Conservation (phyloP, 1,140 invertebrate species). For the Chymomyza costata region DNA sequence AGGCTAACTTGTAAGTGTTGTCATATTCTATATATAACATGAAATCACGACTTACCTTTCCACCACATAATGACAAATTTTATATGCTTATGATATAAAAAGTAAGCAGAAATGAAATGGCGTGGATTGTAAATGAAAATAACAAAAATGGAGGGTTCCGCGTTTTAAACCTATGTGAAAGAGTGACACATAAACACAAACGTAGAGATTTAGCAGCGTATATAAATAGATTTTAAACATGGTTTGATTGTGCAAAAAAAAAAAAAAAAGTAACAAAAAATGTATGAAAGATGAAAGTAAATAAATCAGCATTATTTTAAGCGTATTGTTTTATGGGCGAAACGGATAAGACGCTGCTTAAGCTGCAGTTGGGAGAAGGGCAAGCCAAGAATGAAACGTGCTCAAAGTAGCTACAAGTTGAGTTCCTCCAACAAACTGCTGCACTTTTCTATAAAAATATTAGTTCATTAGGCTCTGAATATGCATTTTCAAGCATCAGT, state of each 20-base stretch:
- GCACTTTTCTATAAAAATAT: too few species aligned
- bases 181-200: slow-evolving; percentile 7
- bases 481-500: too few species aligned
- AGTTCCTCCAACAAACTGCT: too few species aligned
- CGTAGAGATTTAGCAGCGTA: slow-evolving; percentile 47
- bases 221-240: slow-evolving; percentile 52
- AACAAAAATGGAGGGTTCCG: slow-evolving; percentile 12
- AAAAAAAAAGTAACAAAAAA: slow-evolving; percentile 48
- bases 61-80: slow-evolving; percentile 40
- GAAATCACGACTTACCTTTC: too few species aligned
- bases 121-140: slow-evolving; percentile 21
- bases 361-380: too few species aligned
- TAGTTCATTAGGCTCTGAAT: too few species aligned
- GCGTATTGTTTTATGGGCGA: too few species aligned
- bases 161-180: slow-evolving; percentile 8
- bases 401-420: too few species aligned
- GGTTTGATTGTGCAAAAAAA: slow-evolving; percentile 63
- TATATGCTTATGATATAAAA: slow-evolving; percentile 24
- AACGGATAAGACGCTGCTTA: too few species aligned
- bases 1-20: too few species aligned
- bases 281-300: slow-evolving; percentile 52
- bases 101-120: slow-evolving; percentile 22
- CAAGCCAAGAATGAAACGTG: too few species aligned
- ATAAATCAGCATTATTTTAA: slow-evolving; percentile 53
- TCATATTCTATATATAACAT: too few species aligned